Conservation (phyloP, 53 echinoderm and acorn worm genomes). For the Holothuria leucospilota region DNA sequence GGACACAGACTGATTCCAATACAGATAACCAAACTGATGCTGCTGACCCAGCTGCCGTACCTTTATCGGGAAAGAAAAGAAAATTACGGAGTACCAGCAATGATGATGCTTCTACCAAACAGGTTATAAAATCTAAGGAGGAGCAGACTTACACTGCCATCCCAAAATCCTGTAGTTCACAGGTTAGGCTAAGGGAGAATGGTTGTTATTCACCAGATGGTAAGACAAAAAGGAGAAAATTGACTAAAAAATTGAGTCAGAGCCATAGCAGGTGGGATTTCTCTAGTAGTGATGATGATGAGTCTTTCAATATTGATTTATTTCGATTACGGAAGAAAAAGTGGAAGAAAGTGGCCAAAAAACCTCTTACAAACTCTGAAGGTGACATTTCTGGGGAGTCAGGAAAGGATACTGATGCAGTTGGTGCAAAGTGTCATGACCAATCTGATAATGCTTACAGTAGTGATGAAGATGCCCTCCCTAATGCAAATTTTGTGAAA, state of each 20-base stretch:
- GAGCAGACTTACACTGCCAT: neutral
- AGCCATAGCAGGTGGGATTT: neutral
- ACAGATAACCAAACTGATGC: too few relatives aligned
- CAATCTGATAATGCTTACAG: too few relatives aligned
- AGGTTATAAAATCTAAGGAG: too few relatives aligned
- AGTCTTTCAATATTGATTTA: slow-evolving; percentile 4
- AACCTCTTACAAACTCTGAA: too few relatives aligned
- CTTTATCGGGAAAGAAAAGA: neutral
- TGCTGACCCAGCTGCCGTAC: too few relatives aligned
- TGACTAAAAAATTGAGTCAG: neutral
- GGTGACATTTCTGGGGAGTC: too few relatives aligned
- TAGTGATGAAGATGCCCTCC: neutral
- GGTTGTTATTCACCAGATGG: too few relatives aligned
- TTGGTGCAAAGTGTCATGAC: too few relatives aligned
- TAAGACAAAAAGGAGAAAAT: slow-evolving; percentile 11
- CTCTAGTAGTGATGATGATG: neutral
- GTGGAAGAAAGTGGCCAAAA: neutral
- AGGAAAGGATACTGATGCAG: neutral
- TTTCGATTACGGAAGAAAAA: neutral
- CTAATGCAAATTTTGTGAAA: neutral
- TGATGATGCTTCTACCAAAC: too few relatives aligned
- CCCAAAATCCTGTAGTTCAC: too few relatives aligned
- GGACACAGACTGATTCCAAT: too few relatives aligned
- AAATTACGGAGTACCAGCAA: neutral
- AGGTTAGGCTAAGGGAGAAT: too few relatives aligned